Percentiles rank a stretch among this genome's conserved stretches.
Conservation (phyloP, 2,113 vertebrate genomes). For the Pseudorectes ferrugineus region DNA sequence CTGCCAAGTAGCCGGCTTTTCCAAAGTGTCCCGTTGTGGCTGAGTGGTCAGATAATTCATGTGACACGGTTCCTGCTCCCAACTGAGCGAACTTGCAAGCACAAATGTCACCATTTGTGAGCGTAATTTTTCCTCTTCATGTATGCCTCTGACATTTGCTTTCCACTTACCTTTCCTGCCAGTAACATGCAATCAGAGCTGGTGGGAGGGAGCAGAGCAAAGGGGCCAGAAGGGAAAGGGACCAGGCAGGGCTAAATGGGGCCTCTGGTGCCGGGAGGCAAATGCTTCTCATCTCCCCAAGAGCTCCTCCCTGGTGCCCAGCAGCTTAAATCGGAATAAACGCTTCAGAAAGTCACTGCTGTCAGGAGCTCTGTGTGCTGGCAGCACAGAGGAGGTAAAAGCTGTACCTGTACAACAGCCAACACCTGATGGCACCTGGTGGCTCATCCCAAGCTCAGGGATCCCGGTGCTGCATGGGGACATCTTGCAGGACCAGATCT, state of each 20-base stretch:
- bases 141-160: constrained; percentile 35
- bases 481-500: not conserved
- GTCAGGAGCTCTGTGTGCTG: not conserved
- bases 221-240: not conserved
- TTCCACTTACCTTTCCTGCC: constrained; percentile 30
- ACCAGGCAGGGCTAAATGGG: not conserved
- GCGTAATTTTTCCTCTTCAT: constrained; percentile 27
- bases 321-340: not conserved
- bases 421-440: not conserved
- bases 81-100: constrained; percentile 8
- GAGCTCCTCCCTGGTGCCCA: not conserved
- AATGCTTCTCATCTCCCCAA: not conserved
- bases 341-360: not conserved
- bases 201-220: not conserved
- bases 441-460: not conserved
- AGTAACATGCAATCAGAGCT: not conserved
- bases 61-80: not conserved
- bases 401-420: not conserved
- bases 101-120: constrained; percentile 51
- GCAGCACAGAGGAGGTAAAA: not conserved
- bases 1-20: not conserved
- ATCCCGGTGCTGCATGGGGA: not conserved
- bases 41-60: constrained; percentile 46
- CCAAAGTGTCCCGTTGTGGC: not conserved
- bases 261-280: not conserved